These are phyloP conservation scores for Netelia inedita DNA, from an alignment of 2,888 invertebrate species.

Conservation along the genomic window DNA sequence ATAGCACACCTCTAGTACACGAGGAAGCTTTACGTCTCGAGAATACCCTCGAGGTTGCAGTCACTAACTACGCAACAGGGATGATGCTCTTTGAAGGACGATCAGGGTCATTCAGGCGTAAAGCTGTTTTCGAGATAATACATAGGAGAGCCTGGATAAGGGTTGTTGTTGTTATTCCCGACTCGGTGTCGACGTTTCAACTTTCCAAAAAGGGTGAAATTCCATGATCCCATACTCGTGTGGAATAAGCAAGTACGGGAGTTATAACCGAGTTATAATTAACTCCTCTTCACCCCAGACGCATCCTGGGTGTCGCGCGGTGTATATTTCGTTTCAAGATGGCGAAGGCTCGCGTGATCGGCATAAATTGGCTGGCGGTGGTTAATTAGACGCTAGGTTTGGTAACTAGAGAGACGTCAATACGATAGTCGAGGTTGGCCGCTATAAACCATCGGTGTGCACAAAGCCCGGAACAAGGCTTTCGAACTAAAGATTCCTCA, in stretches of 20 bases:
- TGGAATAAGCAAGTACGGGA: background rate
- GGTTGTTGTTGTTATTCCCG: too few relatives aligned
- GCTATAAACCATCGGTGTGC: background rate
- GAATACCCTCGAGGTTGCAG: too few relatives aligned
- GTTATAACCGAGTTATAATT: background rate
- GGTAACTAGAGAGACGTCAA: too few relatives aligned
- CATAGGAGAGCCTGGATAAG: too few relatives aligned
- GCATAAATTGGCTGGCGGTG: background rate
- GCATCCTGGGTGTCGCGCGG: background rate
- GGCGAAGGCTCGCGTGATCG: background rate
- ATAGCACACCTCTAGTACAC: too few relatives aligned
- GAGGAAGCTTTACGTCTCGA: too few relatives aligned
- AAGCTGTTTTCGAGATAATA: background rate
- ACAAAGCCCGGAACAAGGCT: background rate
- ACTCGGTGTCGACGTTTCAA: too few relatives aligned
- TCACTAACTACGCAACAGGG: too few relatives aligned
- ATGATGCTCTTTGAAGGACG: too few relatives aligned
- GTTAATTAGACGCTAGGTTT: too few relatives aligned
- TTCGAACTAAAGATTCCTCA: background rate
- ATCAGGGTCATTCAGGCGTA: background rate
- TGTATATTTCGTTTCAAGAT: background rate
- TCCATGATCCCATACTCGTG: background rate
- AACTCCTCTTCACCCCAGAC: background rate
- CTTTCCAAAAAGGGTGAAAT: too few relatives aligned
- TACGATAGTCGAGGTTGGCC: too few relatives aligned